These are phyloP conservation scores for Agonopterix subpropinquella DNA, from an alignment of 2,888 invertebrate genomes.

Conservation along the genomic window DNA sequence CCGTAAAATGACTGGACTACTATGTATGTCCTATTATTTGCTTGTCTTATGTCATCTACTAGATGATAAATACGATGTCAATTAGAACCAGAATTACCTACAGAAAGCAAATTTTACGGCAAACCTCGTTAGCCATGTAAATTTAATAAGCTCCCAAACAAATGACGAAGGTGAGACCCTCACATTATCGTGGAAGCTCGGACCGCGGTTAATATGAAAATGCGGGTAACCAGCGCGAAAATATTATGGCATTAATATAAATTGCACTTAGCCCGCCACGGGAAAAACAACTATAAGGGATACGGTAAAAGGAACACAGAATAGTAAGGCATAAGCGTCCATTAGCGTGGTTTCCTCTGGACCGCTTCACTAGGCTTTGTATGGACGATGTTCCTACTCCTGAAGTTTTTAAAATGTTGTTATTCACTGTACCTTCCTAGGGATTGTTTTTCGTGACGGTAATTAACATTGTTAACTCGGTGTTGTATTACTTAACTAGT, in stretches of 20 bases:
- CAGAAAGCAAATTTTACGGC: slow-evolving; percentile 45
- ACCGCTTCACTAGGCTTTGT: too few species aligned
- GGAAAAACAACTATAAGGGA: slow-evolving; percentile 50
- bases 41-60: too few species aligned
- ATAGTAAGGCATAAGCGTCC: slow-evolving; percentile 20
- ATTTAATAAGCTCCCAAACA: slow-evolving; percentile 68
- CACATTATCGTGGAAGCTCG: slow-evolving; percentile 56
- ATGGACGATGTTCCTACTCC: too few species aligned
- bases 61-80: too few species aligned
- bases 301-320: slow-evolving; percentile 20
- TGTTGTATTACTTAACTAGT: too few species aligned
- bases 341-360: not conserved
- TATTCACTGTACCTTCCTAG: too few species aligned
- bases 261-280: slow-evolving; percentile 56
- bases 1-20: too few species aligned
- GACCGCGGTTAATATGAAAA: slow-evolving; percentile 65
- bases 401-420: too few species aligned
- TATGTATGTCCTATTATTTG: too few species aligned
- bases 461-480: too few species aligned
- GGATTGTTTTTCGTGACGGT: too few species aligned
- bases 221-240: slow-evolving; percentile 65
- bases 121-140: slow-evolving; percentile 56
- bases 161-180: slow-evolving; percentile 64
- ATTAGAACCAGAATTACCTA: slow-evolving; percentile 12
- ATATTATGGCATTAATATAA: slow-evolving; percentile 70